Percentiles rank a stretch among this genome's conserved stretches.
These are phyloP conservation scores for Doryteuthis pealeii DNA, from an alignment of 1,140 invertebrate genomes.

Conservation along the genomic window DNA sequence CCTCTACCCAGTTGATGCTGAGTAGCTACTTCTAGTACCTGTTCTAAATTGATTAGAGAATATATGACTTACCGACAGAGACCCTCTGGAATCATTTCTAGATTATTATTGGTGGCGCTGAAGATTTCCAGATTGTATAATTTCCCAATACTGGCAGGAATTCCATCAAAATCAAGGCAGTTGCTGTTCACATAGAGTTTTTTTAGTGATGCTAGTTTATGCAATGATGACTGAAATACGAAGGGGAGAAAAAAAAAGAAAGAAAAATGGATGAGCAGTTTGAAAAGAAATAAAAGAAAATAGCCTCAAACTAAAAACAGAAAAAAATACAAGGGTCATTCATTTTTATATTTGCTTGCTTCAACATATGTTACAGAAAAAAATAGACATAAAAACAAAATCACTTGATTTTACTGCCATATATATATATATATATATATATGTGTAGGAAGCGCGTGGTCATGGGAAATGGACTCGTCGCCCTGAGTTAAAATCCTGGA, in stretches of 20 bases:
- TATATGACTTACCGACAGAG: conserved; percentile 74
- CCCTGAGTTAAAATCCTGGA: no score
- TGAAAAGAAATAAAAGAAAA: not conserved
- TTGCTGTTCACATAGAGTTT: conserved; percentile 94
- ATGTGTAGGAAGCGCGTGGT: not conserved
- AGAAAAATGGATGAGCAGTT: not conserved
- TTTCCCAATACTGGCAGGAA: conserved; percentile 97
- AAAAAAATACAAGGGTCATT: no score
- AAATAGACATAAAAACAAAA: no score
- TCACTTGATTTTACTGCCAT: no score
- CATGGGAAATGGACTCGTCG: no score
- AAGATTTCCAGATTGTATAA: conserved; percentile 91
- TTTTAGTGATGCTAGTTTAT: conserved; percentile 82
- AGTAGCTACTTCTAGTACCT: no score
- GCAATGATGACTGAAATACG: conserved; percentile 67
- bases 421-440: not conserved
- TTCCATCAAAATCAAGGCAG: conserved; percentile 93
- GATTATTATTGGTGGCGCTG: conserved; percentile 91
- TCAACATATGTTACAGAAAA: no score
- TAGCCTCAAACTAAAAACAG: not conserved
- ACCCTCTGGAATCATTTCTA: conserved; percentile 99
- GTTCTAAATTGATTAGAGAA: no score
- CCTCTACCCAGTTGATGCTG: no score
- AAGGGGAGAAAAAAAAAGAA: not conserved
- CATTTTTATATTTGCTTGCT: no score